phyloP scores from a whole-genome alignment of 2,888 invertebrate species.

The Liopterus haemorrhoidalis region DNA sequence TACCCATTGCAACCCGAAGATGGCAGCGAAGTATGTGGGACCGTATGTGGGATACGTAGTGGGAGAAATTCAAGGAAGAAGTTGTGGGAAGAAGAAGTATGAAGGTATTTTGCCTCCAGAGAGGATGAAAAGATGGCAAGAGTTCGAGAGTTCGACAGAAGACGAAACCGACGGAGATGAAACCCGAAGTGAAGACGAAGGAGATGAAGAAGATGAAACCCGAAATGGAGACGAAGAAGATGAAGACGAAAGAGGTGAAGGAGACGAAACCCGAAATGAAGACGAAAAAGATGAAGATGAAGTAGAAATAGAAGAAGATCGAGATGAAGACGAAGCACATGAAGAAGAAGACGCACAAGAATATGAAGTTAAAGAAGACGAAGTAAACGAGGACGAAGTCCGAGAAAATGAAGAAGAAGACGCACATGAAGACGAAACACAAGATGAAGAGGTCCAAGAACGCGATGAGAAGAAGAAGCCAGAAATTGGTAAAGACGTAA shows the following conservation, averaged over 20 bases:
- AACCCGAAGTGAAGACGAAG: conserved; percentile 10
- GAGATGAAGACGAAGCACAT: too few species aligned
- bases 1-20: conserved; percentile 13
- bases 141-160: too few species aligned
- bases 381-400: too few species aligned
- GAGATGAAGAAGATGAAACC: conserved; percentile 7
- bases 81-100: conserved; percentile 16
- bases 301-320: conserved; percentile 1
- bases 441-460: too few species aligned
- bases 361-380: too few species aligned
- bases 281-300: neutral
- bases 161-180: too few species aligned
- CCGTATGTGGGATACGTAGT: conserved; percentile 18
- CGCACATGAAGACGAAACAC: too few species aligned
- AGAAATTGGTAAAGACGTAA: too few species aligned
- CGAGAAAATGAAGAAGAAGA: too few species aligned
- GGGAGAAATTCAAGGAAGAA: conserved; percentile 16
- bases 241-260: neutral
- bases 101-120: conserved; percentile 19
- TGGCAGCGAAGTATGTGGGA: conserved; percentile 15
- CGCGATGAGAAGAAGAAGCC: too few species aligned
- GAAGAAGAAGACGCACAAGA: too few species aligned
- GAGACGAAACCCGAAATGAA: too few species aligned
- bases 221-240: neutral
- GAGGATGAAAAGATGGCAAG: conserved; percentile 16